Percentiles rank a stretch among this genome's conserved stretches.
phyloP scores from a whole-genome alignment of 2,888 invertebrate genomes.

The Drosophila nigricruria region DNA sequence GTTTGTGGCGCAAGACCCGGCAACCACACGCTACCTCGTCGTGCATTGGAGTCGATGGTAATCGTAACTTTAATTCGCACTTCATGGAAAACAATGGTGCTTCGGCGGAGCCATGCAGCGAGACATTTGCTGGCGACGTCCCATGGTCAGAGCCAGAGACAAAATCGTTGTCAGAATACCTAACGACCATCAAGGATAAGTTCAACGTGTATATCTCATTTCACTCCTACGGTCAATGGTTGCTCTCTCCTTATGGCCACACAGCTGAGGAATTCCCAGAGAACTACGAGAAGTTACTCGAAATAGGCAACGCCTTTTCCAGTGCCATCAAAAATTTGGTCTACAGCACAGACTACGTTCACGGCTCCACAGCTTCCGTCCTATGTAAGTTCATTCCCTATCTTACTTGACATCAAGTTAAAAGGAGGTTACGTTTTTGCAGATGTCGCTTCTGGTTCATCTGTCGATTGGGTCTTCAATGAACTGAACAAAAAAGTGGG shows the following conservation, averaged over 20 bases:
- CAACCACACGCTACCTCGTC: slow-evolving; percentile 82
- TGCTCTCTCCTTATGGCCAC: slow-evolving; percentile 88
- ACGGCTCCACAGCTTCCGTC: slow-evolving; percentile 87
- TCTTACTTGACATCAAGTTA: not conserved
- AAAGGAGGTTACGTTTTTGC: slow-evolving; percentile 16
- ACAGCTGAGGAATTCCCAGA: slow-evolving; percentile 79
- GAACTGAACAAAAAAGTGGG: slow-evolving; percentile 86
- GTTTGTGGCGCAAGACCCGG: slow-evolving; percentile 90
- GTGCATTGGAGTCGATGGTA: slow-evolving; percentile 84
- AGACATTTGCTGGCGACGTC: slow-evolving; percentile 86
- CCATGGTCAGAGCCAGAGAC: slow-evolving; percentile 88
- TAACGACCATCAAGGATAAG: slow-evolving; percentile 85
- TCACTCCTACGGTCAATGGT: slow-evolving; percentile 88
- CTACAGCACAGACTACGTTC: slow-evolving; percentile 86
- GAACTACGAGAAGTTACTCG: slow-evolving; percentile 85
- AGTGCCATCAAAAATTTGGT: slow-evolving; percentile 85
- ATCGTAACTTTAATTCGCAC: slow-evolving; percentile 84
- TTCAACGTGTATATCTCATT: slow-evolving; percentile 87
- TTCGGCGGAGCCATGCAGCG: slow-evolving; percentile 84
- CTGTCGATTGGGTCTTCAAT: slow-evolving; percentile 87
- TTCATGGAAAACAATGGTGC: slow-evolving; percentile 85
- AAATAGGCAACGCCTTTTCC: slow-evolving; percentile 86
- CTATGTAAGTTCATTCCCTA: slow-evolving; percentile 85
- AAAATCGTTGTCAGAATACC: slow-evolving; percentile 85
- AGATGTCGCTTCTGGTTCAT: slow-evolving; percentile 85